These are phyloP conservation scores for Zaprionus camerounensis DNA, from an alignment of 1,140 invertebrate species.

Conservation along the genomic window DNA sequence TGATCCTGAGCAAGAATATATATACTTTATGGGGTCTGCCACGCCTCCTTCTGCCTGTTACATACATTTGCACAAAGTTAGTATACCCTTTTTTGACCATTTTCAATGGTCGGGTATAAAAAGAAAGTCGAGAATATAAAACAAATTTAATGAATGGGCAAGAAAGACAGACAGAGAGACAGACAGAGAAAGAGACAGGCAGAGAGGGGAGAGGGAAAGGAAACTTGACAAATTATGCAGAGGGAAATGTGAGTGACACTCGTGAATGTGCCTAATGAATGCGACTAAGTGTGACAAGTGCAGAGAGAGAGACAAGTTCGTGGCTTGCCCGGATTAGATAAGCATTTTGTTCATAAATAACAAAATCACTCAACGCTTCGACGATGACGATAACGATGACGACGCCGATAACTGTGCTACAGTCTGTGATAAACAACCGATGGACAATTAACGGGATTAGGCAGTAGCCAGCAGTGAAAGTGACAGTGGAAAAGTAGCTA, in stretches of 20 bases:
- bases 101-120: no score
- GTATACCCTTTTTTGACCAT: no score
- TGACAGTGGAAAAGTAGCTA: no score
- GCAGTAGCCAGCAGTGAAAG: not conserved
- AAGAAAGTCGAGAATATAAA: slow-evolving; percentile 21
- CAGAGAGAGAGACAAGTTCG: not conserved
- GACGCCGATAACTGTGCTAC: slow-evolving; percentile 4
- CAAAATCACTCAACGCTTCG: not conserved
- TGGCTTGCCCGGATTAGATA: slow-evolving; percentile 34
- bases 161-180: not conserved
- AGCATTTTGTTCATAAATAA: slow-evolving; percentile 32
- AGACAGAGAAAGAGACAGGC: not conserved
- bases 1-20: no score
- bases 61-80: no score
- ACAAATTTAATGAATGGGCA: slow-evolving; percentile 40
- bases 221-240: not conserved
- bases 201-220: not conserved
- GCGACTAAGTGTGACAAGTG: slow-evolving; percentile 36
- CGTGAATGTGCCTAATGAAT: slow-evolving; percentile 29
- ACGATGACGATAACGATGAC: not conserved
- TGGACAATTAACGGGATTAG: slow-evolving; percentile 1
- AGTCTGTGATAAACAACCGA: not conserved
- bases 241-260: slow-evolving; percentile 2
- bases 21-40: no score
- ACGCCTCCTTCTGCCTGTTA: no score